Base-by-base conservation (phyloP, 1,140 invertebrate genomes). In the Mamestra configurata region DNA sequence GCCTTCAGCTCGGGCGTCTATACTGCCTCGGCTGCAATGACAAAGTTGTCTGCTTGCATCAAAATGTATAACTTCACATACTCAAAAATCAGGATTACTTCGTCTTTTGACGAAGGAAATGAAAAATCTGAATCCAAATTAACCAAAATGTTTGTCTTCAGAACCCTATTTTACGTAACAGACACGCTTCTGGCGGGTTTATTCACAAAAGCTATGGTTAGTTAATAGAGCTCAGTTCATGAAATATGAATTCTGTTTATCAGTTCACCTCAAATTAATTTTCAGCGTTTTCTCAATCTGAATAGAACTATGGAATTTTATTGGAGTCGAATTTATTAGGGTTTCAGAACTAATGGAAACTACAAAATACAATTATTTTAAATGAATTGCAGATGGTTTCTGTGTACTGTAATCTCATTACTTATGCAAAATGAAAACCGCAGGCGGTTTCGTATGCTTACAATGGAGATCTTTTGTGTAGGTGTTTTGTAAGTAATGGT, bases 341-440 rank as follows among this genome's bases (percentile, higher is more conserved):
- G 5, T 61, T 35, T 22, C n/a, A 66, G 35, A 35, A 66, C 61
- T 64, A 64, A 40, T 64, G 59, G 59, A 22, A 64, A 66, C 20
- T 22, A 66, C 10, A 40, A 66, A 66, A 40, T 2, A 66, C 15
- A 66, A 66, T 66, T 22, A 66, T 22, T 66, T 66, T 22, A 4
- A 66, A 66, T 40, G 59, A 37, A 64, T 37, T 37, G n/a, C 59
- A 64, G 31, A 64, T 18, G 59, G 31, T 18, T 64, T 35, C 15
- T 64, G 8, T 53, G 3, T 20, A 35, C 27, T 31, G 15, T 37
- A 61, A 61, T 61, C 24, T 15, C 27, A 61, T 61, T 61, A 35
- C 15, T 61, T 35, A 61, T 35, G 13, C 15, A n/a, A 61, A 61
- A 61, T 61, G 24, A 35, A n/a, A 35, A 61, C 57, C 57, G 15